Base-by-base conservation (phyloP, 2,113 vertebrate species). In the Oreocharis arfaki region DNA sequence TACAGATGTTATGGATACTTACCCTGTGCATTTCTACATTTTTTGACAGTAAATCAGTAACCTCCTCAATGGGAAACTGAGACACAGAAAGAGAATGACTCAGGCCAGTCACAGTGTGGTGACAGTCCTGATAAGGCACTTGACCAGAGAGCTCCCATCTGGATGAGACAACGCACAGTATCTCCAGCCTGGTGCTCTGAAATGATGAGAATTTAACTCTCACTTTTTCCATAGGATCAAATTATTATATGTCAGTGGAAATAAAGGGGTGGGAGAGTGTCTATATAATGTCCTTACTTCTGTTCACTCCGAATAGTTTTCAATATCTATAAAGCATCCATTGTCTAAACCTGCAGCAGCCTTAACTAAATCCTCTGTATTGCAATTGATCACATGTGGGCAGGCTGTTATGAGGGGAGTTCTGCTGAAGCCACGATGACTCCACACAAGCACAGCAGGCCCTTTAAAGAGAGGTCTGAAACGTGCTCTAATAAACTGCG, bases 401-500 rank as follows among this genome's bases (percentile, higher is more conserved):
- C 57, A 86, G 50, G 9, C 46, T 81, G 76, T 75, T 59, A 63
- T 17, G 39, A 89, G 52, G 56, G 47, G 35, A 78, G 60, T 44
- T 56, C 61, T 93, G 87, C 61, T 49, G 68, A 92, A 96, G 63
- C 76, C 75, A 73, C 1, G 5, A 95, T 75, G 67, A 68, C 75
- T 85, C 79, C 57, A 56, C 20, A 18, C 78, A 85, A 64, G 85
- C 70, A 82, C 75, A 92, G 88, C 75, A 85, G 41, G 60, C 59
- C 27, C 32, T 83, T 83, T 76, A 90, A 83, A 96, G 39, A 52
- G 82, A 83, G 32, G 13, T 68, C 86, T 94, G 83, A 86, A 96
- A 83, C 32, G 63, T 86, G 61, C 49, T 83, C 63, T 80, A 68
- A 73, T 83, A 86, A 90, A 86, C 53, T 56, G 53, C 0, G 0